Percentiles rank a stretch among this genome's conserved stretches.
phyloP scores from a whole-genome alignment of 2,113 vertebrate species.

The Mohoua ochrocephala region DNA sequence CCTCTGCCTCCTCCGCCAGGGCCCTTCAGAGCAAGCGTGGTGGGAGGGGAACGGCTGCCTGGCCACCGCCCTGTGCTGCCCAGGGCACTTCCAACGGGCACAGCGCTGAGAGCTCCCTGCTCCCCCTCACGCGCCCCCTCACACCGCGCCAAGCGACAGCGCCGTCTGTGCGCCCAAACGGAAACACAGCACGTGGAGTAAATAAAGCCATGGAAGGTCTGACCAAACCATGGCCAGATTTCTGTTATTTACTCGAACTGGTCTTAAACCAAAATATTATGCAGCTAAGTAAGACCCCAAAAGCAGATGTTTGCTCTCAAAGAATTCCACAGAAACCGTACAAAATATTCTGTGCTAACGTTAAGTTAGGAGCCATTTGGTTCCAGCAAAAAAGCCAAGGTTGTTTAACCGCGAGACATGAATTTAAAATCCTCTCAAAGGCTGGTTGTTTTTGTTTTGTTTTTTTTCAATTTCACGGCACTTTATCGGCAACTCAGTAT shows the following conservation, averaged over 20 bases:
- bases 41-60: not conserved
- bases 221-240: rapidly evolving
- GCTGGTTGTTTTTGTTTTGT: not conserved
- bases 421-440: not conserved
- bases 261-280: not conserved
- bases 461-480: not conserved
- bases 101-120: not conserved
- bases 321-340: not conserved
- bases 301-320: not conserved
- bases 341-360: not conserved
- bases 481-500: not conserved
- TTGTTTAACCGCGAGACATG: not conserved
- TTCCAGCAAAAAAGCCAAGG: not conserved
- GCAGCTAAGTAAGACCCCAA: not conserved
- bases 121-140: not conserved
- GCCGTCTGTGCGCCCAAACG: not conserved
- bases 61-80: not conserved
- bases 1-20: not conserved
- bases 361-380: not conserved
- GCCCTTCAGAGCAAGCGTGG: not conserved
- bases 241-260: not conserved
- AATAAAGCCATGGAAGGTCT: not conserved
- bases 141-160: not conserved
- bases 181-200: not conserved
- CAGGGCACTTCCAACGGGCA: not conserved